Evolutionary conservation across 2,888 invertebrate species (phyloP), one percentile per base, ranked within the genome.

Genomic region (Dimorphilus gyrociliatus): DNA sequence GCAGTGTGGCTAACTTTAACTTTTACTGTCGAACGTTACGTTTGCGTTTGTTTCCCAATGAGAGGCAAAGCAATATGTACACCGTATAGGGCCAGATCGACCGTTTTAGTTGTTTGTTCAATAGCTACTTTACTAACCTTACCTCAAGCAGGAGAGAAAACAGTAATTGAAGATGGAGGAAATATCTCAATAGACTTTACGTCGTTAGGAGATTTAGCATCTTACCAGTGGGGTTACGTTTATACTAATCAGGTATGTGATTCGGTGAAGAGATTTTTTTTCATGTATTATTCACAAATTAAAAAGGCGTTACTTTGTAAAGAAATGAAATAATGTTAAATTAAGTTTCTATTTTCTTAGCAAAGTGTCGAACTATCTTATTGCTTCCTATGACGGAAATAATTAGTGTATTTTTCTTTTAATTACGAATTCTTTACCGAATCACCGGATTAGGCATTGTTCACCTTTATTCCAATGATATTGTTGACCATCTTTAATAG

Each of bases 1-100:
- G 76, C 75, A 28, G 74, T 76, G 27, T 78, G 77, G 74, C 63
- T 78, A 41, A 76, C 75, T 17, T 75, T 77, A 16, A 72, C 75
- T 35, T 78, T 78, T 54, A 78, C 78, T 14, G 66, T 78, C 32
- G 78, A 78, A 60, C 68, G 78, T 28, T 78, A 76, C 63, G 73
- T 78, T 38, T 76, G 76, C 16, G 76, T 78, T 15, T 74, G 76
- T 46, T 73, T 76, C 60, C 78, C 78, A 13, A 71, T 78, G 54
- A 68, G 70, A 38, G 75, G 76, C 24, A 73, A 73, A 59, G 69
- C 42, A 15, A 36, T 73, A 44, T 76, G 76, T 58, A 77, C 77
- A 2, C 74, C 76, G 48, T 68, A 71, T 27, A 64, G 76, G 41
- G 78, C 78, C 13, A 72, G 74, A 55, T 66, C 68, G 49, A 72